Percentiles rank a stretch among this genome's conserved stretches.
Evolutionary conservation across 2,797 vertebrate species (phyloP).

Genomic region (Peromyscus attwateri): DNA sequence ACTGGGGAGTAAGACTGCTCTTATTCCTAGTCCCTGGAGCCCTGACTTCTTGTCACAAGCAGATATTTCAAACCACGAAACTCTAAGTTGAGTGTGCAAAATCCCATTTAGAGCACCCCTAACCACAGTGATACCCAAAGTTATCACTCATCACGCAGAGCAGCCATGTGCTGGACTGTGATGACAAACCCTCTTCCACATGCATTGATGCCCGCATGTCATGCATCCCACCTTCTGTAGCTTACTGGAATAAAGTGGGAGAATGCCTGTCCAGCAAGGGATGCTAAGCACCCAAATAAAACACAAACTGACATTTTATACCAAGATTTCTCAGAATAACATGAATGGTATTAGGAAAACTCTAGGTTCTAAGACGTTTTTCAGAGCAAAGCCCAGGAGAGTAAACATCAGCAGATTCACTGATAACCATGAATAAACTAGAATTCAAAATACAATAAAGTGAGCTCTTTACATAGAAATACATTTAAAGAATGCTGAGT

Average conservation of each 20-base stretch:
- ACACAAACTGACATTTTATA: not conserved
- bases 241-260: not conserved
- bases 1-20: not conserved
- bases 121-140: not conserved
- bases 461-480: not conserved
- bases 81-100: not conserved
- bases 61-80: not conserved
- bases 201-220: not conserved
- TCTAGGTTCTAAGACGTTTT: not conserved
- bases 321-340: conserved; percentile 27
- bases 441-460: not conserved
- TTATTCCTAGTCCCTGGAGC: not conserved
- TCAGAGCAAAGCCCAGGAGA: not conserved
- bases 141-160: too few species aligned
- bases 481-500: not conserved
- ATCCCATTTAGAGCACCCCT: not conserved
- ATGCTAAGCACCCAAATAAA: not conserved
- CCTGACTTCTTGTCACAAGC: not conserved
- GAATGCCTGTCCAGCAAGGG: not conserved
- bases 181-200: not conserved
- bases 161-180: not conserved
- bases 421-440: not conserved
- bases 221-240: not conserved
- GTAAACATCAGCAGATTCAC: not conserved
- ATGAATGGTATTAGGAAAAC: not conserved